Conservation (phyloP, 1,140 invertebrate species). For the Bombus turneri region DNA sequence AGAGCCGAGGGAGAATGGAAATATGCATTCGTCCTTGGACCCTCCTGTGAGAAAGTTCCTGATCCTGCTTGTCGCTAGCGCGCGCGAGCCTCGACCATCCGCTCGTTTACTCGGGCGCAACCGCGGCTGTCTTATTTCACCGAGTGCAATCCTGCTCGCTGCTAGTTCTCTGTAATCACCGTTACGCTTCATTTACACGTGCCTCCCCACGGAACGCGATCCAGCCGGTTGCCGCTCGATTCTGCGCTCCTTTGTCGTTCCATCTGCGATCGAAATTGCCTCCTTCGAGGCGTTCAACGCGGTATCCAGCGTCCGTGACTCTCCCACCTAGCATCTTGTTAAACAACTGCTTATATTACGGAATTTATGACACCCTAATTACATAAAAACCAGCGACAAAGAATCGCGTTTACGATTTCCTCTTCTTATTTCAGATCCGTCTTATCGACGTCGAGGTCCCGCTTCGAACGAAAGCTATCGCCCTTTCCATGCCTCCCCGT, state of each 20-base stretch:
- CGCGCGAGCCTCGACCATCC: background rate
- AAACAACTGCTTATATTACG: background rate
- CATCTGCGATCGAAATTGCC: background rate
- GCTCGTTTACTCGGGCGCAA: background rate
- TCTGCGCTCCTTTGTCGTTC: background rate
- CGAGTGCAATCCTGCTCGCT: background rate
- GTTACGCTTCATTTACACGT: constrained; percentile 46
- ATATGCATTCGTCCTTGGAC: constrained; percentile 54
- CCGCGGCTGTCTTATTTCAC: constrained; percentile 17
- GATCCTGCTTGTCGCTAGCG: constrained; percentile 45
- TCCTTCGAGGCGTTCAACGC: background rate
- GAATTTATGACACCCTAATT: too few relatives aligned
- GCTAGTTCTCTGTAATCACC: constrained; percentile 21
- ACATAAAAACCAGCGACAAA: too few relatives aligned
- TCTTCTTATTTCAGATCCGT: too few relatives aligned
- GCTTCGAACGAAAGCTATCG: background rate
- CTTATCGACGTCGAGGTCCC: too few relatives aligned
- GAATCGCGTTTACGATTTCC: too few relatives aligned
- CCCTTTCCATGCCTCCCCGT: background rate
- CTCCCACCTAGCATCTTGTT: background rate
- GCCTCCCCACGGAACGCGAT: constrained; percentile 25
- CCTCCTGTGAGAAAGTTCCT: constrained; percentile 63
- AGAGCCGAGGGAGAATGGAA: background rate
- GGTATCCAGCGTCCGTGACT: background rate
- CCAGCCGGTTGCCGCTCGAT: background rate